Conservation (phyloP, 2,888 invertebrate species). For the Trachelus troglodyta region DNA sequence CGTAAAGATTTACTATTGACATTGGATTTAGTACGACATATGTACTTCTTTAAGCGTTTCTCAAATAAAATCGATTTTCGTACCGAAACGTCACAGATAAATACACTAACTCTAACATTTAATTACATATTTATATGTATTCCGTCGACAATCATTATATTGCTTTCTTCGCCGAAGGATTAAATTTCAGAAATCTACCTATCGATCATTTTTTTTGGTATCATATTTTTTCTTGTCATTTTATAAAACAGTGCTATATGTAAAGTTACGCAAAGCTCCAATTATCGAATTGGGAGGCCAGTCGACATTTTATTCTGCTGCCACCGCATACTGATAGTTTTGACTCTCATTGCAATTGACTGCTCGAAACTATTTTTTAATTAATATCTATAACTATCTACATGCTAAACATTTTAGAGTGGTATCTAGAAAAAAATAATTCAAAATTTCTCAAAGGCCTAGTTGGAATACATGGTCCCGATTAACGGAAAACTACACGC, state of each 20-base stretch:
- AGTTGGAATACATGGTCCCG: constrained; percentile 1
- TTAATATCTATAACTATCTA: background rate
- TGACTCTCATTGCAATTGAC: background rate
- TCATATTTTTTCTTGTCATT: background rate
- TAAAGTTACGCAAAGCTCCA: background rate
- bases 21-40: background rate
- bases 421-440: background rate
- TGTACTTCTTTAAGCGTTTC: background rate
- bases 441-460: background rate
- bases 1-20: background rate
- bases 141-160: background rate
- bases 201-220: background rate
- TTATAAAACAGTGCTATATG: too few relatives aligned
- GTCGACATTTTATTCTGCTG: background rate
- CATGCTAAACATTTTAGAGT: background rate
- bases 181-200: background rate
- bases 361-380: background rate
- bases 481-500: background rate
- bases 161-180: background rate
- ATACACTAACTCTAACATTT: background rate
- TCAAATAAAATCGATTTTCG: background rate
- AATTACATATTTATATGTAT: background rate
- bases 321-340: background rate
- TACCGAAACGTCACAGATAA: background rate
- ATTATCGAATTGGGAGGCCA: background rate